Conservation (phyloP, 2,113 vertebrate species). For the Aplodontia rufa region DNA sequence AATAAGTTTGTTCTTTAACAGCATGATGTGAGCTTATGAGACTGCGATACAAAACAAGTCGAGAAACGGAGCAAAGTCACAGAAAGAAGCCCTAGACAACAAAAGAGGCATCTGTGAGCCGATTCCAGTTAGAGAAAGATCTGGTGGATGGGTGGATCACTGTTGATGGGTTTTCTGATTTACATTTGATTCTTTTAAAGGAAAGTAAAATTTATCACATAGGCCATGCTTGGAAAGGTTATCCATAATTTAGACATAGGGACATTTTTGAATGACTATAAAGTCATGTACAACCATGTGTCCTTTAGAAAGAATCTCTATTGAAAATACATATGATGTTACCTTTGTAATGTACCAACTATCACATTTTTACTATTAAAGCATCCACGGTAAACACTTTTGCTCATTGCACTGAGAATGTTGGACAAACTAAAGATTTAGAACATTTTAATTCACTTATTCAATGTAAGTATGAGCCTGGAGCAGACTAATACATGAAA, state of each 20-base stretch:
- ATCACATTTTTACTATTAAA: background rate
- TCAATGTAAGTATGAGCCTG: background rate
- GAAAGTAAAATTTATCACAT: background rate
- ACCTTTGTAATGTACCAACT: background rate
- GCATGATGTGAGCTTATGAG: background rate
- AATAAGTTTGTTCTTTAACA: slow-evolving; percentile 27
- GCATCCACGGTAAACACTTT: background rate
- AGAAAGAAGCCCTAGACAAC: background rate
- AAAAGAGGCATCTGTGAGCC: background rate
- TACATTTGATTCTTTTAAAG: background rate
- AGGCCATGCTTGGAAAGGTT: background rate
- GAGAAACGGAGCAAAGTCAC: background rate
- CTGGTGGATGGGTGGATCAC: background rate
- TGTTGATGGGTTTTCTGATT: background rate
- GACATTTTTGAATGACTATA: background rate
- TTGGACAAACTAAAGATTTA: background rate
- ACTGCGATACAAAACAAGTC: background rate
- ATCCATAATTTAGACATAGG: background rate
- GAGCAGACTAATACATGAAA: background rate
- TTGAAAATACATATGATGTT: background rate
- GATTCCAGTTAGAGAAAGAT: background rate
- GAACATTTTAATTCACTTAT: slow-evolving; percentile 1
- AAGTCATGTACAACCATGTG: background rate
- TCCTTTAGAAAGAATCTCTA: background rate
- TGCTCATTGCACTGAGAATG: background rate